Evolutionary conservation across 2,888 invertebrate species (phyloP), one percentile per base, ranked within the genome.

Genomic region (Orthosia cruda): DNA sequence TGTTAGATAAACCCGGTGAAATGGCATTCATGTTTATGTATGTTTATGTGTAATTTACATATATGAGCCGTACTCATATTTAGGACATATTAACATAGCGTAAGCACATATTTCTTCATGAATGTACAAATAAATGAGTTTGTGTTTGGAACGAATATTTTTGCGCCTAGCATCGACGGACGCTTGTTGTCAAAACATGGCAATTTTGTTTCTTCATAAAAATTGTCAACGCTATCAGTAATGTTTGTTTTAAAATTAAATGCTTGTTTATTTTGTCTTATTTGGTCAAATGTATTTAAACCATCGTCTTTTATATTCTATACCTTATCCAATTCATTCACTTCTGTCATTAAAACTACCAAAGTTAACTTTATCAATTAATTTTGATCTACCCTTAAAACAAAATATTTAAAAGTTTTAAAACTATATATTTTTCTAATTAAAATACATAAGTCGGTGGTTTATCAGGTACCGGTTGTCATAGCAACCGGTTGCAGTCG

Each of bases 401-500:
- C 12, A 55, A 72, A 78, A 26, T 26, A 26, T 26, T 26, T 26
- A 26, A 26, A 26, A 26, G 26, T 26, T 26, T 26, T 26, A 26
- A 3, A 2, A 26, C 26, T 26, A n/a, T 54, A 20, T 15, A 67
- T 71, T 52, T 20, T 58, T 68, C 45, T 23, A 64, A 16, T 7
- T 52, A 40, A 57, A 64, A 49, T 55, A 65, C 13, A 2, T 52
- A 58, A 75, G 49, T 66, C 23, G 45, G 23, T 47, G 20, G 47
- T 54, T 81, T 63, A 78, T 75, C 81, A 81, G 49, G 47, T 26
- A 65, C 40, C 64, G 75, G 88, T 88, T 86, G 86, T 78, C 85
- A 88, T 86, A 86, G 85, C 88, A 88, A 86, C 89, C 65, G 77
- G 65, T 79, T 65, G 70, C 71, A 68, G 72, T 68, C 74, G 74